Conservation (phyloP, 1,140 invertebrate genomes). For the Mya arenaria region DNA sequence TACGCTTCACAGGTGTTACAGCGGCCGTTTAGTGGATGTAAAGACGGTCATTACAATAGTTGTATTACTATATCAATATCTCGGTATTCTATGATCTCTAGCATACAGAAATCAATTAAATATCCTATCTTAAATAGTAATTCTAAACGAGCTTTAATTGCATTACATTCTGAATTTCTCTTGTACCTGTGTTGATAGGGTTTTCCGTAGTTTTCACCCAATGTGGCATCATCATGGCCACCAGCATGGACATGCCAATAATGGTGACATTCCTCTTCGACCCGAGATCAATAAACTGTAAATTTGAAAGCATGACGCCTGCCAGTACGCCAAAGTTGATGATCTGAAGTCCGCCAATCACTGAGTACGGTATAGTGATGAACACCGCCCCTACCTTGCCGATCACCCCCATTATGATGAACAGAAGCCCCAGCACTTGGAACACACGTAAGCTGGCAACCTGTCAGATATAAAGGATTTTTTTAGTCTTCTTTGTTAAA, state of each 20-base stretch:
- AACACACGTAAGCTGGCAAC: conserved; percentile 92
- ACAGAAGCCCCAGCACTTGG: conserved; percentile 89
- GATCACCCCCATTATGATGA: conserved; percentile 90
- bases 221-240: conserved; percentile 76
- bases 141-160: not conserved
- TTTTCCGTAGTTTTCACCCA: conserved; percentile 24
- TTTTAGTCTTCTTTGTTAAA: too few species aligned
- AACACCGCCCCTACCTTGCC: conserved; percentile 89
- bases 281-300: conserved; percentile 80
- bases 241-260: conserved; percentile 78
- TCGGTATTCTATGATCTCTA: not conserved
- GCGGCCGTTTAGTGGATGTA: too few species aligned
- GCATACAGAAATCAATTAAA: not conserved
- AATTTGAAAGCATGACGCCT: conserved; percentile 85
- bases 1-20: too few species aligned
- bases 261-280: conserved; percentile 76
- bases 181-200: conserved; percentile 45
- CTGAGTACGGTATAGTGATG: conserved; percentile 93
- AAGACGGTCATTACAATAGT: too few species aligned
- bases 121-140: not conserved
- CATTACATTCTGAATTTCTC: not conserved
- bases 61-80: too few species aligned
- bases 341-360: conserved; percentile 94
- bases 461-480: too few species aligned
- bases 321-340: conserved; percentile 88